Evolutionary conservation across 2,113 vertebrate genomes (phyloP), one percentile per base, ranked within the genome.

Genomic region (Oreochromis niloticus): DNA sequence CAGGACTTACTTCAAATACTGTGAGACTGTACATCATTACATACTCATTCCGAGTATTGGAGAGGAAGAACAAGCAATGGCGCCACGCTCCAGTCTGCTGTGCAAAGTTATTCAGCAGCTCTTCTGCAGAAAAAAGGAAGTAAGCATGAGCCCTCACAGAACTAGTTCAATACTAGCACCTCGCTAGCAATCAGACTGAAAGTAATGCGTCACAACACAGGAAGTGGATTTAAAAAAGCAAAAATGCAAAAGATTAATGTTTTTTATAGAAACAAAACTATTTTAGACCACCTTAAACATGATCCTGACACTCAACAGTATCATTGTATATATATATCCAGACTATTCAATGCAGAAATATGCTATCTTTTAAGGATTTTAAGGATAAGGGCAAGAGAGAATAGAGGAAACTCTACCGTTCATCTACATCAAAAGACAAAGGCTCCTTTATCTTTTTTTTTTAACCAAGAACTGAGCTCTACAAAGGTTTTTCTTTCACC

Each of bases 21-120:
- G 98, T 99, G 93, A 99, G 96, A 91, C 98, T 99, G 95, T 99
- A 99, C 99, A 99, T 99, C 98, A 99, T 99, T 5, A 99, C 98
- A 66, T 99, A 99, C 95, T 99, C 99, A 73, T 99, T 99, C 87
- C 96, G 97, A 52, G 98, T 99, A 92, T 98, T 98, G 82, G 98
- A 99, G 71, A 99, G 97, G 95, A 99, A 99, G 95, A 98, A 99
- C 84, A 99, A 96, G 94, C 99, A 99, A 94, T 99, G 98, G 46
- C 98, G 97, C 99, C 99, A 99, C 2, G 99, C 98, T 95, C 97
- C 98, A n/a, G 97, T 97, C 95, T 99, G 98, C 96, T 98, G 98
- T 91, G 98, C 98, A 95, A 99, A 99, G 94, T 99, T 99, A 95
- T 99, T 99, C 93, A 99, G 96, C 96, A 99, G 96, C 89, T 99